phyloP scores from a whole-genome alignment of 23 tunicate species.

The Phallusia fumigata region DNA sequence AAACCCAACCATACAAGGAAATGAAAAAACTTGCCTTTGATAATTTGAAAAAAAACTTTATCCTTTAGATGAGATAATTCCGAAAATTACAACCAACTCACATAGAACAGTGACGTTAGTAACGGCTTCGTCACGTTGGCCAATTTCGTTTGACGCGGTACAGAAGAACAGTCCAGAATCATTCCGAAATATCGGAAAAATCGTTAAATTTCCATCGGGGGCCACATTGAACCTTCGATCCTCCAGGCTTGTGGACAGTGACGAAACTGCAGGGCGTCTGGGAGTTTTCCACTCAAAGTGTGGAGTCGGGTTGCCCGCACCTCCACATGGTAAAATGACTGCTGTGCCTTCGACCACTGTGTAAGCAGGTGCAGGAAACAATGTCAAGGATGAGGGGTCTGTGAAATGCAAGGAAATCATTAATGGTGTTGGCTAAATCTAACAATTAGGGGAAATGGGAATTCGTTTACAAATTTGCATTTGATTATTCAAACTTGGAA shows the following conservation, averaged over 20 bases:
- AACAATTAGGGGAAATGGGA: too few relatives aligned
- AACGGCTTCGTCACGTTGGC: constrained; percentile 14
- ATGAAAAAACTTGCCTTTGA: too few relatives aligned
- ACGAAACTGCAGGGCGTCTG: neutral
- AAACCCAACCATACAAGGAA: too few relatives aligned
- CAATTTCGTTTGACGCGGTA: constrained; percentile 35
- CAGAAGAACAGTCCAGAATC: constrained; percentile 60
- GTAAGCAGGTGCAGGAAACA: neutral
- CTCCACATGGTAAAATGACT: constrained; percentile 30
- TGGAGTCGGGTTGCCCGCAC: constrained; percentile 55
- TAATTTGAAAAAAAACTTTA: too few relatives aligned
- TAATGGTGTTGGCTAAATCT: too few relatives aligned
- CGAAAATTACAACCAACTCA: too few relatives aligned
- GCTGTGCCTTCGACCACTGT: constrained; percentile 20
- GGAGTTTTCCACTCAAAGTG: constrained; percentile 33
- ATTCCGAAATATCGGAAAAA: constrained; percentile 16
- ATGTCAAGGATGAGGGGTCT: constrained; percentile 25
- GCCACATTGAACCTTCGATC: neutral
- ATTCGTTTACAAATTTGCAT: too few relatives aligned
- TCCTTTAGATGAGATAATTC: too few relatives aligned
- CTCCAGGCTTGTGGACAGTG: neutral
- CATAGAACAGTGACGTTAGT: constrained; percentile 28
- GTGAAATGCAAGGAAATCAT: neutral
- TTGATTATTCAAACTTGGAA: too few relatives aligned
- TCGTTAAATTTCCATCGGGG: constrained; percentile 17